These are phyloP conservation scores for silkworm (Bombyx mori) DNA, from an alignment of 1,140 invertebrate species.

Conservation along the genomic window ASM3026992v2 NC_085112.1:16028501-16029000, in stretches of 20 bases:
- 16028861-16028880: slow-evolving; percentile 25
- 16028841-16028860: slow-evolving; percentile 24
- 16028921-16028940: slow-evolving; percentile 8
- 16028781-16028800: slow-evolving; percentile 28
- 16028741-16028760: slow-evolving; percentile 17
- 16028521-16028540: slow-evolving; percentile 38
- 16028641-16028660: slow-evolving; percentile 15
- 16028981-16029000: slow-evolving; percentile 12
- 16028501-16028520: slow-evolving; percentile 35
- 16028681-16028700: slow-evolving; percentile 24
- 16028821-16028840: slow-evolving; percentile 24
- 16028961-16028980: slow-evolving; percentile 4
- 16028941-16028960: slow-evolving; percentile 7
- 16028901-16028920: slow-evolving; percentile 19
- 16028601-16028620: slow-evolving; percentile 16
- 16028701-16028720: slow-evolving; percentile 25
- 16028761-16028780: slow-evolving; percentile 24
- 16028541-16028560: slow-evolving; percentile 23
- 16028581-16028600: slow-evolving; percentile 17
- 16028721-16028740: slow-evolving; percentile 23
- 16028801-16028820: slow-evolving; percentile 29
- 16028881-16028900: slow-evolving; percentile 24
- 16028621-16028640: slow-evolving; percentile 15
- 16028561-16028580: slow-evolving; percentile 10
- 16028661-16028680: slow-evolving; percentile 20